Conservation (phyloP, 2,888 invertebrate genomes). For the Chloroclystis v-ata region DNA sequence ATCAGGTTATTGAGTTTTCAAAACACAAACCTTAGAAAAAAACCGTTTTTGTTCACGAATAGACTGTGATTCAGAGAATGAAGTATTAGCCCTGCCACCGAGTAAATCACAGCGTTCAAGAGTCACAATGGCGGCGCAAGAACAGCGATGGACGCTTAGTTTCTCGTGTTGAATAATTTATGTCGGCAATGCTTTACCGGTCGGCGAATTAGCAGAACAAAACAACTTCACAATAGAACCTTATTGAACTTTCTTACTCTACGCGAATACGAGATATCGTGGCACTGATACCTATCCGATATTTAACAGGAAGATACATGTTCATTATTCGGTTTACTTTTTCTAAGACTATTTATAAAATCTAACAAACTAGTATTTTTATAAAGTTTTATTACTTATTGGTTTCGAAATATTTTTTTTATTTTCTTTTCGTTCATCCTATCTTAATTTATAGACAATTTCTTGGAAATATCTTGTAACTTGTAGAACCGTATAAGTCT, state of each 20-base stretch:
- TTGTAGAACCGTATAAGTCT: background rate
- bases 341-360: background rate
- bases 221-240: constrained; percentile 42
- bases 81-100: constrained; percentile 33
- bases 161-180: constrained; percentile 68
- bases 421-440: background rate
- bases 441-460: background rate
- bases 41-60: constrained; percentile 31
- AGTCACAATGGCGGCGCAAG: constrained; percentile 59
- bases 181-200: constrained; percentile 58
- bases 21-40: constrained; percentile 4
- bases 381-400: no score
- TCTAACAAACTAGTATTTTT: background rate
- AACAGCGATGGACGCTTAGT: constrained; percentile 53
- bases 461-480: no score
- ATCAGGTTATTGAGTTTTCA: background rate
- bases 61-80: constrained; percentile 32
- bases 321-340: constrained; percentile 1
- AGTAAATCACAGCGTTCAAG: constrained; percentile 39
- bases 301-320: constrained; percentile 28
- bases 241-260: constrained; percentile 56
- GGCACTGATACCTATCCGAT: constrained; percentile 41
- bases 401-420: no score
- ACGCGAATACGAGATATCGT: constrained; percentile 38
- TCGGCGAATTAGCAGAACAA: constrained; percentile 64